These are phyloP conservation scores for Zosterops japonicus DNA, from an alignment of 2,113 vertebrate species.

Conservation along the genomic window DNA sequence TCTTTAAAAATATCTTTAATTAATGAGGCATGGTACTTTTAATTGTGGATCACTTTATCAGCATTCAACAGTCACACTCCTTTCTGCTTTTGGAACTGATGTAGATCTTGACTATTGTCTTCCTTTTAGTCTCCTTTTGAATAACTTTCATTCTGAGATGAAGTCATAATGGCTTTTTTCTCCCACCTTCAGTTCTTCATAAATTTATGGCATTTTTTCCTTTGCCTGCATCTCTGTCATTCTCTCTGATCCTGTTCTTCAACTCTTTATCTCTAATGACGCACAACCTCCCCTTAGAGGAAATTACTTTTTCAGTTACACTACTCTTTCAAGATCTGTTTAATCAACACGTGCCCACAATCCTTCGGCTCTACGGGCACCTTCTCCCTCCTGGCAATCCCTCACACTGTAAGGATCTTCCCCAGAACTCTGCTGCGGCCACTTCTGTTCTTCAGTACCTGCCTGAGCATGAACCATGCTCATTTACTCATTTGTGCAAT, in stretches of 20 bases:
- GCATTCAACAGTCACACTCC: neutral
- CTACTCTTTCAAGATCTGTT: neutral
- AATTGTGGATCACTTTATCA: neutral
- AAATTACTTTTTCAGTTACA: neutral
- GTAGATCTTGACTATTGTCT: neutral
- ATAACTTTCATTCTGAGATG: neutral
- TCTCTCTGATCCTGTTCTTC: neutral
- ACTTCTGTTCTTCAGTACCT: neutral
- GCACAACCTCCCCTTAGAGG: accelerated
- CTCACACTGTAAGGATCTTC: accelerated
- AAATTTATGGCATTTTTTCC: neutral
- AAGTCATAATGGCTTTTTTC: neutral
- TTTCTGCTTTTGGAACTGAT: neutral
- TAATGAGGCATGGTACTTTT: neutral
- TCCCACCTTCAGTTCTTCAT: neutral
- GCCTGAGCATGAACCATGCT: neutral
- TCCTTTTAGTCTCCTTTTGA: neutral
- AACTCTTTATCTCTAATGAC: neutral
- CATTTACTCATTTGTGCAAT: neutral
- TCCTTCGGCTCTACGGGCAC: neutral
- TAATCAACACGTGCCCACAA: neutral
- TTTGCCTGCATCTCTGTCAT: neutral
- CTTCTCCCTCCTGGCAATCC: neutral
- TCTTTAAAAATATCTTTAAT: neutral
- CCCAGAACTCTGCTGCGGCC: neutral